Percentiles rank a stretch among this genome's conserved stretches.
Evolutionary conservation across 2,797 vertebrate genomes (phyloP).

Genomic region (Tadarida brasiliensis): DNA sequence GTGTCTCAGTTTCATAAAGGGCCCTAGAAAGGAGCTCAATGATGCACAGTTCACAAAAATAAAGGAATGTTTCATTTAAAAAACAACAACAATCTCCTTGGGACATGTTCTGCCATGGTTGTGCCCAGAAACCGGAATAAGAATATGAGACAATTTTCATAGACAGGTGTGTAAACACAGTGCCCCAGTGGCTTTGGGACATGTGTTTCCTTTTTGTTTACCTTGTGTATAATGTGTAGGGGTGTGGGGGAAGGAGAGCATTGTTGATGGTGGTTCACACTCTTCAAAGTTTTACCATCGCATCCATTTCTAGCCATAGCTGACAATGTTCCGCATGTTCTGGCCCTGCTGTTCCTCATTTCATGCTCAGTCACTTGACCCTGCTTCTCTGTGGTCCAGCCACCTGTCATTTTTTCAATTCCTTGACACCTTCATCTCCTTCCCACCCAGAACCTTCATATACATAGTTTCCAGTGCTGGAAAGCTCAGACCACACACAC

Average conservation of each 20-base stretch:
- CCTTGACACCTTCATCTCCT: background rate
- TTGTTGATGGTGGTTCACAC: background rate
- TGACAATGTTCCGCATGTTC: background rate
- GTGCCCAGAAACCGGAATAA: background rate
- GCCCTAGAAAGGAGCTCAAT: background rate
- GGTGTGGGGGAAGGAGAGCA: background rate
- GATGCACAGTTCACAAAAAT: conserved; percentile 25
- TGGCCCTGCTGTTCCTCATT: background rate
- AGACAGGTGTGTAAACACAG: background rate
- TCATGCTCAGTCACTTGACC: background rate
- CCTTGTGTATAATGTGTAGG: background rate
- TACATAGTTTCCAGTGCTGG: background rate
- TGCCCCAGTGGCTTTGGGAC: background rate
- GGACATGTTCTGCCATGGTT: background rate
- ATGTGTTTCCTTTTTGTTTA: background rate
- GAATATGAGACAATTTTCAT: conserved; percentile 4
- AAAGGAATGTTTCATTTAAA: background rate
- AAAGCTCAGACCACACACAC: background rate
- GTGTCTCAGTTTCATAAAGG: background rate
- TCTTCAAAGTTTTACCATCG: background rate
- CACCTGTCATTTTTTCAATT: background rate
- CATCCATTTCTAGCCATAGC: background rate
- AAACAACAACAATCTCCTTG: background rate
- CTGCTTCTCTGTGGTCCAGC: background rate
- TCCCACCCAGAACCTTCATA: background rate